These are phyloP conservation scores for Ptyas mucosa DNA, from an alignment of 2,113 vertebrate species.

Conservation along the genomic window DNA sequence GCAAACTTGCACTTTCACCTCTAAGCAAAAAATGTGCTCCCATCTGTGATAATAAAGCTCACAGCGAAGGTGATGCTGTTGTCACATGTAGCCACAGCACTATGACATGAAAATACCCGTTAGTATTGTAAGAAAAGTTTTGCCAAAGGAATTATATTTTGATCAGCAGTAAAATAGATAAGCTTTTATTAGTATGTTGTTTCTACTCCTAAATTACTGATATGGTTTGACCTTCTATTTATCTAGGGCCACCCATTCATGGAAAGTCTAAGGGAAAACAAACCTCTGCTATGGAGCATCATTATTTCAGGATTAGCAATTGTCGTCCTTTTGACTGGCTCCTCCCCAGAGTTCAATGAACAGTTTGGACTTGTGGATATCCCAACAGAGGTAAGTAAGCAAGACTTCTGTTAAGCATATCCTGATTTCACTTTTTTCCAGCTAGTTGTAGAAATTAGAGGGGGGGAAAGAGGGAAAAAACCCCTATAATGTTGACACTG, in stretches of 20 bases:
- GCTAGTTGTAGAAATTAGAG: not conserved
- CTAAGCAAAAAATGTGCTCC: not conserved
- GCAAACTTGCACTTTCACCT: not conserved
- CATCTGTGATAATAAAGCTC: not conserved
- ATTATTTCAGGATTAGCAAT: slow-evolving; percentile 82
- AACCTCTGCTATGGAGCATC: slow-evolving; percentile 90
- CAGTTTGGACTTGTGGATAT: slow-evolving; percentile 94
- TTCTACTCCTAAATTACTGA: not conserved
- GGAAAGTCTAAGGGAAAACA: slow-evolving; percentile 91
- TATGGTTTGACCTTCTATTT: not conserved
- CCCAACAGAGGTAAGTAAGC: slow-evolving; percentile 81
- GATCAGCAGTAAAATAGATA: not conserved
- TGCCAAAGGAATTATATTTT: not conserved
- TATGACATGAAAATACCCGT: not conserved
- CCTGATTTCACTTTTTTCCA: not conserved
- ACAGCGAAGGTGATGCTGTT: not conserved
- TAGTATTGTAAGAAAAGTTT: not conserved
- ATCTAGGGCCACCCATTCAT: slow-evolving; percentile 91
- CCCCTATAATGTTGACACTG: not conserved
- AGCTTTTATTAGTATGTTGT: not conserved
- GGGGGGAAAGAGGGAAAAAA: no score
- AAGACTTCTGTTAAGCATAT: fast-evolving
- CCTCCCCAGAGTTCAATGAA: slow-evolving; percentile 90
- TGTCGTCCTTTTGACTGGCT: slow-evolving; percentile 82
- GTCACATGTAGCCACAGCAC: not conserved